Evolutionary conservation across 2,113 vertebrate genomes (phyloP).

Genomic region (Prolemur simus): DNA sequence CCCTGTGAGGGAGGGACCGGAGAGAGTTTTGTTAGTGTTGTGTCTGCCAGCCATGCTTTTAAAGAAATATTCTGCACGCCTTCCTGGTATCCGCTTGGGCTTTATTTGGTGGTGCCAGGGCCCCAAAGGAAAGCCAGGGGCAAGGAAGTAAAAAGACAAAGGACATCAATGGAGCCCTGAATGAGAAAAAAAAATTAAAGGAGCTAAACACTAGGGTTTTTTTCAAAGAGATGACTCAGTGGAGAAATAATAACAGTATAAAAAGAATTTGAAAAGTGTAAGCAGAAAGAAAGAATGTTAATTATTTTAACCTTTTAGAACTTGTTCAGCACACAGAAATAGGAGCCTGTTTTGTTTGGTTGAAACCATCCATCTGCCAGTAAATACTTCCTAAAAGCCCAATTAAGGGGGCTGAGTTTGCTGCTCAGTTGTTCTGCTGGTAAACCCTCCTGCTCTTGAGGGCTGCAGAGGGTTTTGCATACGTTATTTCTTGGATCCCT

Average conservation of each 20-base stretch:
- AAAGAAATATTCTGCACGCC: background rate
- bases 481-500: background rate
- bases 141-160: background rate
- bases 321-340: rapidly evolving
- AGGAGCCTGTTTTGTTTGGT: background rate
- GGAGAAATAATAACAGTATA: constrained; percentile 49
- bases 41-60: background rate
- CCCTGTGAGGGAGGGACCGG: rapidly evolving
- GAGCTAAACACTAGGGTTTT: background rate
- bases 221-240: constrained; percentile 59
- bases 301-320: constrained; percentile 61
- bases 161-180: background rate
- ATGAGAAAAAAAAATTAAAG: constrained; percentile 30
- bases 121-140: background rate
- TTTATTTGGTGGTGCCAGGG: background rate
- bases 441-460: background rate
- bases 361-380: background rate
- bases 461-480: background rate
- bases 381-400: background rate
- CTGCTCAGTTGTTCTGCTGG: background rate
- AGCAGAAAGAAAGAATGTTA: constrained; percentile 39
- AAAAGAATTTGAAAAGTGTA: constrained; percentile 22
- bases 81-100: background rate
- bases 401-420: background rate
- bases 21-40: rapidly evolving